These are phyloP conservation scores for Zonotrichia leucophrys DNA, from an alignment of 2,113 vertebrate species.

Conservation along the genomic window DNA sequence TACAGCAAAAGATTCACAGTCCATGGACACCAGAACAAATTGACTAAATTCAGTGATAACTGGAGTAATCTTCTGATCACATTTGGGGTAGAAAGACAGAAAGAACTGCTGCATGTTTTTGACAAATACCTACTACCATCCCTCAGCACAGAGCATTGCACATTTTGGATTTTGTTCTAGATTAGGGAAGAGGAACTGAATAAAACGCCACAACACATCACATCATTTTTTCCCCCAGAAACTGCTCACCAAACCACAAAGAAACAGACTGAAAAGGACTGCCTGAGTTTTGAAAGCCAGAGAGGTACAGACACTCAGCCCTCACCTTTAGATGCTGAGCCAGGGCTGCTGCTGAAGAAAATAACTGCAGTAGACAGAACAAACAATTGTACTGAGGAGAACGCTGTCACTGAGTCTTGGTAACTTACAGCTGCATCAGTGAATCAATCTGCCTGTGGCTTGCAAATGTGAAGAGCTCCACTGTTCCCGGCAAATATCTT, in stretches of 20 bases:
- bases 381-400: background rate
- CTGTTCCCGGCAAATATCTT: background rate
- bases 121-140: background rate
- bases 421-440: conserved; percentile 38
- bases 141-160: background rate
- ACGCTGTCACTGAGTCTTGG: background rate
- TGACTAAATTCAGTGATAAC: background rate
- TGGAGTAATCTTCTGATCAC: background rate
- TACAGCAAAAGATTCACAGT: background rate
- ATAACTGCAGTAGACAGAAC: background rate
- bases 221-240: background rate
- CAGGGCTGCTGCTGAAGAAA: background rate
- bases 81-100: background rate
- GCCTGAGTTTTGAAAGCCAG: background rate
- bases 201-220: conserved; percentile 53
- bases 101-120: background rate
- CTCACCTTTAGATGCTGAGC: background rate
- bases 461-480: background rate
- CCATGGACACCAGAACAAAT: background rate
- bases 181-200: conserved; percentile 75
- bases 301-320: background rate
- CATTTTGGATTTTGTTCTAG: conserved; percentile 51
- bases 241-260: background rate
- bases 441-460: background rate
- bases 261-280: background rate